phyloP scores from a whole-genome alignment of 2,888 invertebrate species.

The Eristalinus aeneus region DNA sequence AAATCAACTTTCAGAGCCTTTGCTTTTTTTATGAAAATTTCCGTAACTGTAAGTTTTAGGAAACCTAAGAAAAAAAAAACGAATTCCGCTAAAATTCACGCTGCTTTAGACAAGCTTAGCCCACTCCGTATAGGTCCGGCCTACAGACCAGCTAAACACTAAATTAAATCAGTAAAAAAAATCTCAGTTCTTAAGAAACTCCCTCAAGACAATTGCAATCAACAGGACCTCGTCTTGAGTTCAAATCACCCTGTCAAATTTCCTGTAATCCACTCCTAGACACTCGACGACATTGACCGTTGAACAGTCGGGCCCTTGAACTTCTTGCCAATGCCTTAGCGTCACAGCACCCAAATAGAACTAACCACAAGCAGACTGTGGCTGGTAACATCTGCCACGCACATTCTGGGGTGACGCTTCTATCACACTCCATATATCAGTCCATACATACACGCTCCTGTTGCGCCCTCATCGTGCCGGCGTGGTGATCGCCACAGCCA shows the following conservation, averaged over 20 bases:
- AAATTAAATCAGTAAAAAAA: too few relatives aligned
- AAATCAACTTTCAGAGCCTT: too few relatives aligned
- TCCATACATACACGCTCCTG: background rate
- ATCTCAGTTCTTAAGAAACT: background rate
- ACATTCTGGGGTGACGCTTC: constrained; percentile 35
- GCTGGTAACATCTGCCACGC: constrained; percentile 55
- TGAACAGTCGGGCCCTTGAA: constrained; percentile 53
- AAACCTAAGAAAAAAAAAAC: too few relatives aligned
- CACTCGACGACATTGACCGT: constrained; percentile 56
- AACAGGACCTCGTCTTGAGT: background rate
- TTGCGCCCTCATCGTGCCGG: constrained; percentile 16
- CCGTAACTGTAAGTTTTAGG: too few relatives aligned
- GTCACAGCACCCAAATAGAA: constrained; percentile 35
- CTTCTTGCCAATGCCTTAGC: constrained; percentile 45
- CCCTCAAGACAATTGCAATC: too few relatives aligned
- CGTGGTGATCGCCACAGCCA: constrained; percentile 24
- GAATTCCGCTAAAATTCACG: too few relatives aligned
- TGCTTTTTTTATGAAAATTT: too few relatives aligned
- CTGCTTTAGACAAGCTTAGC: too few relatives aligned
- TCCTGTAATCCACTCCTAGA: background rate
- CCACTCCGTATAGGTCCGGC: too few relatives aligned
- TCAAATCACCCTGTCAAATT: background rate
- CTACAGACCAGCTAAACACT: too few relatives aligned
- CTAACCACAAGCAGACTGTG: constrained; percentile 5
- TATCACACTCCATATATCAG: constrained; percentile 9